phyloP scores from a whole-genome alignment of 2,797 vertebrate species.

The Diglossa cyanea region DNA sequence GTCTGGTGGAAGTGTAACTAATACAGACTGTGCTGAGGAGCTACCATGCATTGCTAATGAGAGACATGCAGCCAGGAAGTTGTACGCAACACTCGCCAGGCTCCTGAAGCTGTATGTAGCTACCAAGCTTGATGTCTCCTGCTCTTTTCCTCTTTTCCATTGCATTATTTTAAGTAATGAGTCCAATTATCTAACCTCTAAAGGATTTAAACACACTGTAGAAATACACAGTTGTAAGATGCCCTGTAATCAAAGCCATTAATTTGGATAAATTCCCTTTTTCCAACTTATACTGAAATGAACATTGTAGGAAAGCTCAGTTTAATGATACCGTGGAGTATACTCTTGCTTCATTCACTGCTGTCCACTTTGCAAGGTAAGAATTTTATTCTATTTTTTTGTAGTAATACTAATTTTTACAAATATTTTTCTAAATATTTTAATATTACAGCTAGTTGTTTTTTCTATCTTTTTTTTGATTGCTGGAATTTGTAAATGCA shows the following conservation, averaged over 20 bases:
- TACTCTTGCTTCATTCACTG: constrained; percentile 83
- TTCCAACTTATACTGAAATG: constrained; percentile 89
- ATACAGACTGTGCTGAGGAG: constrained; percentile 71
- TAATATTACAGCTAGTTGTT: background rate
- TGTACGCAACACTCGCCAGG: constrained; percentile 56
- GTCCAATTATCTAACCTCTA: constrained; percentile 15
- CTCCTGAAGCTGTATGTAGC: constrained; percentile 46
- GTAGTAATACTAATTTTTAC: background rate
- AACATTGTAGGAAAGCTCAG: constrained; percentile 88
- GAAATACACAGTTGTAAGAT: constrained; percentile 77
- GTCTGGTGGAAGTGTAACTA: constrained; percentile 72
- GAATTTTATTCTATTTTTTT: constrained; percentile 40
- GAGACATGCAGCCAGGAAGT: constrained; percentile 52
- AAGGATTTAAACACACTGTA: constrained; percentile 23
- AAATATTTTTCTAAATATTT: background rate
- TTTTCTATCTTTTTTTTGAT: background rate
- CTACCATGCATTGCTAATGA: constrained; percentile 79
- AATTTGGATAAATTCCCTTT: constrained; percentile 69
- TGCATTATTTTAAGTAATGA: background rate
- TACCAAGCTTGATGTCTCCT: constrained; percentile 23
- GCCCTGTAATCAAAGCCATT: constrained; percentile 76
- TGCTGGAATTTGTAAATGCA: background rate
- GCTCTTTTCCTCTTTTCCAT: background rate
- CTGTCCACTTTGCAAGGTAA: constrained; percentile 89
- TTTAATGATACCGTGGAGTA: constrained; percentile 88